A percentile compares a stretch with the other conserved stretches of the same genome.
Conservation (phyloP, 2,113 vertebrate genomes). For the Terrapene triunguis region DNA sequence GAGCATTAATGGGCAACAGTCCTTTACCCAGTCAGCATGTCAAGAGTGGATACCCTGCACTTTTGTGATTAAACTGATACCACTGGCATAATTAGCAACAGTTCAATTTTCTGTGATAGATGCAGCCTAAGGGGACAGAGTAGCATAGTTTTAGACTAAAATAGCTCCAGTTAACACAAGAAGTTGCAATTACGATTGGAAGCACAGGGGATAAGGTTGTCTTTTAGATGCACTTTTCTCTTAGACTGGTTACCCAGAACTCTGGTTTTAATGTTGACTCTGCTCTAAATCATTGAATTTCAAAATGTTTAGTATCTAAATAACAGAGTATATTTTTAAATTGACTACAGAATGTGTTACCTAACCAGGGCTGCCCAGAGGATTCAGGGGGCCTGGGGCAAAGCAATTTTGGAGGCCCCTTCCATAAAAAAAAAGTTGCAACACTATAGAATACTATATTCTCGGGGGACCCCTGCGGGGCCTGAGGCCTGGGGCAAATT, state of each 20-base stretch:
- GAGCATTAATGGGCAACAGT: accelerated
- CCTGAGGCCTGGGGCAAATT: no score
- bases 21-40: not conserved
- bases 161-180: not conserved
- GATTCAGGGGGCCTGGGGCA: no score
- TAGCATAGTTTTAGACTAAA: not conserved
- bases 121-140: not conserved
- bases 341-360: not conserved
- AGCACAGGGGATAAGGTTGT: not conserved
- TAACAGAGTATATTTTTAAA: not conserved
- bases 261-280: not conserved
- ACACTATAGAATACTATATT: no score
- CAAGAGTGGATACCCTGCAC: not conserved
- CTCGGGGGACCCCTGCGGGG: no score
- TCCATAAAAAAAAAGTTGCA: no score
- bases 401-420: no score
- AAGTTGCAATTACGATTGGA: not conserved
- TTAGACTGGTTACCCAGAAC: not conserved
- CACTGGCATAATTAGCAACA: not conserved
- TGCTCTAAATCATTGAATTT: not conserved
- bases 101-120: not conserved
- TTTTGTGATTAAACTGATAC: not conserved
- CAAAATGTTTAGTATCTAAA: not conserved
- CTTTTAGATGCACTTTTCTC: not conserved
- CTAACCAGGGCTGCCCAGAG: not conserved